These are phyloP conservation scores for Corythornis cristatus DNA, from an alignment of 2,113 vertebrate species.

Conservation along the genomic window DNA sequence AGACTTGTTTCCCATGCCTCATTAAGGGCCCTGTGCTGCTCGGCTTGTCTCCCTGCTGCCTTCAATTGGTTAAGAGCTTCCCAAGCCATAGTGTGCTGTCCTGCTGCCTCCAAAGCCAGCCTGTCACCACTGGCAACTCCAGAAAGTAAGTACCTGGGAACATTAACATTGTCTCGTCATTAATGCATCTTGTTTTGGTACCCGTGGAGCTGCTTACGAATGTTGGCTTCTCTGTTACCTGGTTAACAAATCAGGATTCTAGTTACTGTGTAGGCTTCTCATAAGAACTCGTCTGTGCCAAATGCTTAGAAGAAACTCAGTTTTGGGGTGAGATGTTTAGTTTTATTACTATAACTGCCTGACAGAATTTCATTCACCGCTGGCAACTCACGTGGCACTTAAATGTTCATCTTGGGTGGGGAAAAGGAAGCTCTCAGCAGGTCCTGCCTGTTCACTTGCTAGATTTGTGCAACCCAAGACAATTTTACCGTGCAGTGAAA, in stretches of 20 bases:
- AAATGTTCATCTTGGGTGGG: background rate
- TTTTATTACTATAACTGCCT: background rate
- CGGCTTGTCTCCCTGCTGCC: background rate
- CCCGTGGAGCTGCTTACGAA: fast-evolving
- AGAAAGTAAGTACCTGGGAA: background rate
- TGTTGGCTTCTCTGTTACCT: background rate
- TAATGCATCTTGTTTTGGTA: background rate
- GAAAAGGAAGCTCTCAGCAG: background rate
- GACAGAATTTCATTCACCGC: background rate
- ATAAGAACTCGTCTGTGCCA: background rate
- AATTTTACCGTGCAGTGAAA: background rate
- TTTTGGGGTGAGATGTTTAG: background rate
- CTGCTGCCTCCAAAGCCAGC: background rate
- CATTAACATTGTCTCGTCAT: background rate
- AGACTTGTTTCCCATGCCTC: background rate
- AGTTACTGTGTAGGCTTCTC: background rate
- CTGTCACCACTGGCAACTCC: background rate
- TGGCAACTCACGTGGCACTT: background rate
- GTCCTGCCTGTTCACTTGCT: background rate
- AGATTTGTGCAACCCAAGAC: background rate
- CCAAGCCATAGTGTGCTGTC: background rate
- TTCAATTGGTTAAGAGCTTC: background rate
- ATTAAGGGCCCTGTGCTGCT: background rate
- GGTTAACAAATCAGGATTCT: background rate
- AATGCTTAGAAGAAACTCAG: background rate